Conservation (phyloP, 2,888 invertebrate genomes). For the Agrenia bidenticulata region DNA sequence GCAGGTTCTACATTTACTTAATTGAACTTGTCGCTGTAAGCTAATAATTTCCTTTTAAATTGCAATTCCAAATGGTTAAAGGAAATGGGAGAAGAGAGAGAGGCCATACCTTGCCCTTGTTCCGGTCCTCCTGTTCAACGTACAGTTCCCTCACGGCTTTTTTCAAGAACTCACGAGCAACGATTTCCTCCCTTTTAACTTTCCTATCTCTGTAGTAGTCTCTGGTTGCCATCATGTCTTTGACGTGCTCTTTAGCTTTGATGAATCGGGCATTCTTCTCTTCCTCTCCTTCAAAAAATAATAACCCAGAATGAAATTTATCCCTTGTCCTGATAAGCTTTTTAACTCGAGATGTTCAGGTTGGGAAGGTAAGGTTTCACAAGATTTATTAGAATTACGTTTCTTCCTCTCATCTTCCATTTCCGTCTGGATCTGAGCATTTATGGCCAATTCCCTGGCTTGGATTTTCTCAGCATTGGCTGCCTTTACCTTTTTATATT, state of each 20-base stretch:
- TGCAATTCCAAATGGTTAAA: no score
- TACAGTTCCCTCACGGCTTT: slow-evolving; percentile 41
- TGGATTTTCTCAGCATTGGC: slow-evolving; percentile 26
- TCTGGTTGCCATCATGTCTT: slow-evolving; percentile 47
- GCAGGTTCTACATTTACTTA: no score
- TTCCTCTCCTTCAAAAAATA: slow-evolving; percentile 27
- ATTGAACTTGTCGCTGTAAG: no score
- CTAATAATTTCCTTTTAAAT: no score
- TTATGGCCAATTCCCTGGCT: slow-evolving; percentile 34
- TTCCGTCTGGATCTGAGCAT: slow-evolving; percentile 31
- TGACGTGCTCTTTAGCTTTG: slow-evolving; percentile 36
- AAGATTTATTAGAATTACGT: slow-evolving; percentile 30
- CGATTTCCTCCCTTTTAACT: slow-evolving; percentile 49
- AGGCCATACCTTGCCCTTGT: slow-evolving; percentile 37
- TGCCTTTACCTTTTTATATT: slow-evolving; percentile 32
- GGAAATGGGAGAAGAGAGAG: not conserved
- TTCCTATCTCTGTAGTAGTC: slow-evolving; percentile 45
- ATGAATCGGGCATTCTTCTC: slow-evolving; percentile 34
- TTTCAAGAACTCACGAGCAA: slow-evolving; percentile 46
- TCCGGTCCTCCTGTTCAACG: slow-evolving; percentile 39
- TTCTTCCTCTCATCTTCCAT: slow-evolving; percentile 32
- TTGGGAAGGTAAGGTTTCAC: slow-evolving; percentile 1
- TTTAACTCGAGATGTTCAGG: slow-evolving; percentile 11
- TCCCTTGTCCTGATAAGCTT: slow-evolving; percentile 7
- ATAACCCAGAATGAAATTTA: slow-evolving; percentile 9